Evolutionary conservation across 2,888 invertebrate species (phyloP).

Genomic region (Aphodius sticticus): DNA sequence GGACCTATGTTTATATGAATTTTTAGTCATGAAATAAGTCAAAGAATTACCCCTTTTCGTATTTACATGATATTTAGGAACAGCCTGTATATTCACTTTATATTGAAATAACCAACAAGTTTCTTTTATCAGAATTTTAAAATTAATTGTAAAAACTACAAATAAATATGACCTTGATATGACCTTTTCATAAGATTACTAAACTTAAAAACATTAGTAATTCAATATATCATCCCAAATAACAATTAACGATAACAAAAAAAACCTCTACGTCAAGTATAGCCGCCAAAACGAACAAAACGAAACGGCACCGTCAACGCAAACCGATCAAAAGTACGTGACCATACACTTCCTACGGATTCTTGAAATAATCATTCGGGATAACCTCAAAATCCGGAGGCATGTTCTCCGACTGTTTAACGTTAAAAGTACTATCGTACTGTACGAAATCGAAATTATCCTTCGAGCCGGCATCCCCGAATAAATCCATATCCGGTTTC

Average conservation of each 20-base stretch:
- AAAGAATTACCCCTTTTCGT: no score
- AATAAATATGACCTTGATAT: no score
- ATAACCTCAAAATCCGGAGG: slow-evolving; percentile 29
- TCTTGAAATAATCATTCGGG: slow-evolving; percentile 44
- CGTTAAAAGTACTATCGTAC: background rate
- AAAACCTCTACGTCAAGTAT: background rate
- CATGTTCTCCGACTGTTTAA: slow-evolving; percentile 6
- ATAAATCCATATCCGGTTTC: background rate
- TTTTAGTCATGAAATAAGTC: no score
- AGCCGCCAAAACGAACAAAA: background rate
- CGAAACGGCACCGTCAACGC: background rate
- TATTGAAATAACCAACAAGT: no score
- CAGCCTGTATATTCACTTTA: no score
- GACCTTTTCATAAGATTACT: background rate
- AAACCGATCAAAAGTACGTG: background rate
- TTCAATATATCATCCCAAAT: background rate
- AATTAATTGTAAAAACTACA: no score
- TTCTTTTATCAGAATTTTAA: no score
- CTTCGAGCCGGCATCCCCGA: background rate
- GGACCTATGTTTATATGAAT: no score
- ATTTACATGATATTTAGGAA: no score
- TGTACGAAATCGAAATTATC: slow-evolving; percentile 9
- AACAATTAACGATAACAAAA: background rate
- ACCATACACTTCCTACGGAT: background rate
- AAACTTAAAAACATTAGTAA: background rate